Conservation (phyloP, 2,888 invertebrate genomes). For the Xanthostigma xanthostigma region DNA sequence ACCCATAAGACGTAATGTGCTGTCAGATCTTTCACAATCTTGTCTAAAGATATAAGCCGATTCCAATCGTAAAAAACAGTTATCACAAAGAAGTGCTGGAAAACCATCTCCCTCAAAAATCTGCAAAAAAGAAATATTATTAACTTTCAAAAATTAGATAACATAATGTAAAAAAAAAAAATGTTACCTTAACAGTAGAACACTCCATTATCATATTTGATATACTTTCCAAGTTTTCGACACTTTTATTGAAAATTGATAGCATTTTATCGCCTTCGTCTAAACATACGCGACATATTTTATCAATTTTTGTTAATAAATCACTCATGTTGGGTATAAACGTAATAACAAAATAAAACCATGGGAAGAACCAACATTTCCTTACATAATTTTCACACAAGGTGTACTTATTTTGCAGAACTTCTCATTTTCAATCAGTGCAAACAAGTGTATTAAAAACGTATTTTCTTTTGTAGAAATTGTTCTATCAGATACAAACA, state of each 20-base stretch:
- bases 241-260: not conserved
- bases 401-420: too few relatives aligned
- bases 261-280: not conserved
- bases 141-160: too few relatives aligned
- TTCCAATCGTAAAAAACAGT: not conserved
- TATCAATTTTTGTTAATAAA: not conserved
- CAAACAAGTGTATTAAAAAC: too few relatives aligned
- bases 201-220: conserved; percentile 1
- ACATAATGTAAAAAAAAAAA: too few relatives aligned
- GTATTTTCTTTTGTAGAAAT: too few relatives aligned
- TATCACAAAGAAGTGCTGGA: conserved; percentile 1
- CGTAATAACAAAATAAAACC: too few relatives aligned
- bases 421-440: too few relatives aligned
- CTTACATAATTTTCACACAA: too few relatives aligned
- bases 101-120: conserved; percentile 4
- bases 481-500: too few relatives aligned
- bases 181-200: conserved; percentile 2
- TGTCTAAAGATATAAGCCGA: conserved; percentile 3
- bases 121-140: not conserved
- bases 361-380: too few relatives aligned
- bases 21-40: conserved; percentile 4
- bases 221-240: not conserved
- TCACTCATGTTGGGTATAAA: too few relatives aligned
- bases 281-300: conserved; percentile 4
- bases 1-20: not conserved